Percentiles rank a stretch among this genome's conserved stretches.
phyloP scores from a whole-genome alignment of 2,797 vertebrate genomes.

The Zalophus californianus region DNA sequence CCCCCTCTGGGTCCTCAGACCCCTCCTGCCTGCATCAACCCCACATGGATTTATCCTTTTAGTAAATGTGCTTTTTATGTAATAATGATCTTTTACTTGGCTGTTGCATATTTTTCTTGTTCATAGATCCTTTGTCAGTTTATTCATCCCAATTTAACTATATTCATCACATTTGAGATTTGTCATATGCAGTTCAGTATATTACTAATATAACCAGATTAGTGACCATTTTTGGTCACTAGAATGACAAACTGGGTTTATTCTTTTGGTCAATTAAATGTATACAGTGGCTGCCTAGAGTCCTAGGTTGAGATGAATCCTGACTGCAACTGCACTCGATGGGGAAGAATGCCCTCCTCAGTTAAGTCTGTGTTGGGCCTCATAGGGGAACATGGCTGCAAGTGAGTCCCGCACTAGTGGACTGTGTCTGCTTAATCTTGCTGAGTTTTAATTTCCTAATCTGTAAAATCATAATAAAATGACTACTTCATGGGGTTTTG shows the following conservation, averaged over 20 bases:
- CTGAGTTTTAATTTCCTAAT: constrained; percentile 4
- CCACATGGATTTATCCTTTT: not conserved
- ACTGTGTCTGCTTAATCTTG: not conserved
- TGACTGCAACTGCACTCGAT: not conserved
- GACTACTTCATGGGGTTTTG: not conserved
- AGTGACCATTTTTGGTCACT: not conserved
- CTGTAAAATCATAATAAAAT: not conserved
- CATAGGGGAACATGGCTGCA: too few species aligned
- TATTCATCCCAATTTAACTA: not conserved
- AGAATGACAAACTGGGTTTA: not conserved
- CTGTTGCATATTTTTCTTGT: constrained; percentile 12
- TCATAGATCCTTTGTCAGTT: not conserved
- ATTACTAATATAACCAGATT: not conserved
- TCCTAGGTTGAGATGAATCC: not conserved
- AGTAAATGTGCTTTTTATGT: not conserved
- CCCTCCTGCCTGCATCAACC: not conserved
- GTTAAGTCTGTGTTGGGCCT: not conserved
- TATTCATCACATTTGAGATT: not conserved
- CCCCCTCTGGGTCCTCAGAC: not conserved
- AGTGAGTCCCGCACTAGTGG: not conserved
- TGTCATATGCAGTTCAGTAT: not conserved
- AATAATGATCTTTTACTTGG: not conserved
- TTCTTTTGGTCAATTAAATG: not conserved
- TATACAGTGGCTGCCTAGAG: not conserved
- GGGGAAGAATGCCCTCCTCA: not conserved